A percentile compares a stretch with the other conserved stretches of the same genome.
These are phyloP conservation scores for Malurus elegans DNA, from an alignment of 2,113 vertebrate species.

Conservation along the genomic window DNA sequence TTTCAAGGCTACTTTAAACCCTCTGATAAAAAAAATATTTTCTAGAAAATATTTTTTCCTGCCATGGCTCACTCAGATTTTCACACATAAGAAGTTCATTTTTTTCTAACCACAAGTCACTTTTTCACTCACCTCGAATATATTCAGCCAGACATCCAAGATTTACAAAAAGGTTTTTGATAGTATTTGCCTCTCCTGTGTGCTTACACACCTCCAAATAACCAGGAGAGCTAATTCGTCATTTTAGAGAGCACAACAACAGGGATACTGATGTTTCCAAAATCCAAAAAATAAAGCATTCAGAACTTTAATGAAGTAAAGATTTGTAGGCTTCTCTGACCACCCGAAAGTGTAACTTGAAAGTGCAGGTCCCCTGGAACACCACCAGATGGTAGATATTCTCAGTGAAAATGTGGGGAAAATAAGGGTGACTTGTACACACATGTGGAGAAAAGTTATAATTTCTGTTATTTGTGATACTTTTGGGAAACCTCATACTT, in stretches of 20 bases:
- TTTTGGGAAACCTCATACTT: not conserved
- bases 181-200: not conserved
- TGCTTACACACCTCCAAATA: not conserved
- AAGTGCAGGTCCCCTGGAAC: not conserved
- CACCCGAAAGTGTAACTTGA: not conserved
- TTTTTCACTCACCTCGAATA: not conserved
- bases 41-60: not conserved
- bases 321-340: not conserved
- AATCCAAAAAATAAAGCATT: not conserved
- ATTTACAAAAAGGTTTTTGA: not conserved
- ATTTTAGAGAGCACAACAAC: not conserved
- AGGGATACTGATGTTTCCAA: not conserved
- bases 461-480: not conserved
- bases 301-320: not conserved
- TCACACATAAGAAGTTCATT: not conserved
- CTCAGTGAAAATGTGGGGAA: not conserved
- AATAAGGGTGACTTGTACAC: not conserved
- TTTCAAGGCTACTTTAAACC: not conserved
- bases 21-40: not conserved
- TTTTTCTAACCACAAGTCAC: not conserved
- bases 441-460: not conserved
- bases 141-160: not conserved
- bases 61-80: not conserved
- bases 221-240: not conserved
- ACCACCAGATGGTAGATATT: slow-evolving; percentile 15